A percentile compares a stretch with the other conserved stretches of the same genome.
Evolutionary conservation across 2,113 vertebrate species (phyloP).

Genomic region (Pedionomus torquatus): DNA sequence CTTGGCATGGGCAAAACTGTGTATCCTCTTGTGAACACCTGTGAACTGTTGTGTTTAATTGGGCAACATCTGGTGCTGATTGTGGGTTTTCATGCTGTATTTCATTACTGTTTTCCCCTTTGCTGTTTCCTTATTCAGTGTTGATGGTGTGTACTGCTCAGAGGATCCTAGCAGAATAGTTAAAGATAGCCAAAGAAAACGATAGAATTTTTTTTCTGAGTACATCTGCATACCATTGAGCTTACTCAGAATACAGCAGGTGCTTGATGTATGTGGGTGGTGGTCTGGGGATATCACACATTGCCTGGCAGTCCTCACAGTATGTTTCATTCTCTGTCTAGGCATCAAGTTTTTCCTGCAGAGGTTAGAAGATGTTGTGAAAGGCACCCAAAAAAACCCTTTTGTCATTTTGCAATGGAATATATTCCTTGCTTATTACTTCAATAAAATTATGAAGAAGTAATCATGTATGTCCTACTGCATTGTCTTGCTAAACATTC

Average conservation of each 20-base stretch:
- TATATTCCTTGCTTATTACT: constrained; percentile 1
- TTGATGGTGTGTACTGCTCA: constrained; percentile 6
- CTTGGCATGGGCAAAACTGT: constrained; percentile 31
- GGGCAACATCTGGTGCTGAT: constrained; percentile 74
- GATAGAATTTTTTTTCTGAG: constrained; percentile 21
- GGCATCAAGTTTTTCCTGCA: not conserved
- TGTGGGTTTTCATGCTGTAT: constrained; percentile 68
- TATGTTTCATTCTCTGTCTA: not conserved
- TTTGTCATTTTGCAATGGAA: constrained; percentile 5
- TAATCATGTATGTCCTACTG: not conserved
- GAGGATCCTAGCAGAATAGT: constrained; percentile 33
- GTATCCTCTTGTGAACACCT: constrained; percentile 67
- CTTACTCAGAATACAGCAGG: constrained; percentile 44
- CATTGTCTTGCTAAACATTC: constrained; percentile 14
- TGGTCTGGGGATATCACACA: not conserved
- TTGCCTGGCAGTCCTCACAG: not conserved
- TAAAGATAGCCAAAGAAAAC: constrained; percentile 39
- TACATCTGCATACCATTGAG: not conserved
- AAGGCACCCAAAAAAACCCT: not conserved
- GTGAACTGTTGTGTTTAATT: constrained; percentile 76
- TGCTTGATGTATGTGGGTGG: not conserved
- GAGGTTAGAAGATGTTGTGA: constrained; percentile 12
- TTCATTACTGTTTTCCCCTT: constrained; percentile 62
- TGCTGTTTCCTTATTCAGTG: constrained; percentile 42
- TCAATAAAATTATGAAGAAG: constrained; percentile 21